Base-by-base conservation (phyloP, 2,797 vertebrate genomes). In the Parauchenoglanis punctatus region DNA sequence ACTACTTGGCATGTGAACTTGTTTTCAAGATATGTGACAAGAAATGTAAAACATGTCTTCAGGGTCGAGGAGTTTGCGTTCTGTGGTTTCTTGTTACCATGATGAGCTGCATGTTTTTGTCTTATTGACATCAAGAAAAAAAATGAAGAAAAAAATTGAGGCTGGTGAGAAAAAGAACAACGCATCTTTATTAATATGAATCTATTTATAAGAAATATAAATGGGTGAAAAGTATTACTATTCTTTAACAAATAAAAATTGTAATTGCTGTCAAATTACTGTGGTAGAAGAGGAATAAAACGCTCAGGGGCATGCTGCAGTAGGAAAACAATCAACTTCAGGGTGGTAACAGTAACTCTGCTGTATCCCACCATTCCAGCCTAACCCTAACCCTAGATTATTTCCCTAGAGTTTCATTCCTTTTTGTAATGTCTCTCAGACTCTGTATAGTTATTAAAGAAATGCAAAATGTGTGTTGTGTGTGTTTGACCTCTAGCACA, bases 401-500 rank as follows among this genome's bases (percentile, higher is more conserved):
- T 65, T 65, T 63, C 40, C 13, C 3, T 1, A 10, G 5, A 7
- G 61, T 49, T 18, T 81, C 35, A 35, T 61, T 7, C 25, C 58
- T n/a, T 15, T 44, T 7, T n/a, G 56, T 46, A 44, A 25, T 44
- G 25, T 49, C 40, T 65, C 13, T 49, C 59, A 2, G 40, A 63
- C 23, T 35, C 12, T 46, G 40, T 80, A 28, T 8, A n/a, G 31
- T 44, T 81, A 81, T 61, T 81, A 61, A 81, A 44, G 31, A n/a
- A 61, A 81, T 81, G 31, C 58, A 81, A 81, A 81, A 17, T 15
- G 35, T 81, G 18, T 80, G 77, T 75, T 77, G 73, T 76, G 44
- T 12, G 40, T 25, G 40, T 46, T 0, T 15, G 44, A 58, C 78
- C 25, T 61, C 77, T n/a, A 44, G 56, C 78, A 67, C 44, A 67